These are phyloP conservation scores for Babyrousa celebensis DNA, from an alignment of 2,797 vertebrate species.

Conservation along the genomic window DNA sequence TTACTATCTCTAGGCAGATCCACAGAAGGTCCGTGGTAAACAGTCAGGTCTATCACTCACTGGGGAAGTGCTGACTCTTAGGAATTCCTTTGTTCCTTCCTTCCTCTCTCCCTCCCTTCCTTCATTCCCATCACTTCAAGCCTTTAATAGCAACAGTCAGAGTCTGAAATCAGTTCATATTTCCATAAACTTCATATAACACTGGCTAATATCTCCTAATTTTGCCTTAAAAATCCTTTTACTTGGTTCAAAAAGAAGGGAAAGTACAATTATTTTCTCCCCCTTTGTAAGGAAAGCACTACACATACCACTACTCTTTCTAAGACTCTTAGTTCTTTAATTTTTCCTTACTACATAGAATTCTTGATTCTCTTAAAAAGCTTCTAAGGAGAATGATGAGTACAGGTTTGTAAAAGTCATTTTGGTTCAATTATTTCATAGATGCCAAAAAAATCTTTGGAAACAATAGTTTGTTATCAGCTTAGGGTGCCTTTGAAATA, in stretches of 20 bases:
- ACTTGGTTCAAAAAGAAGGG: background rate
- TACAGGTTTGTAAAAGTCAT: background rate
- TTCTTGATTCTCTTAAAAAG: conserved; percentile 7
- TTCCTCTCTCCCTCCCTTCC: background rate
- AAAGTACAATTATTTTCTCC: background rate
- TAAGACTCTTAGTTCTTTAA: background rate
- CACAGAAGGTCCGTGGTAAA: background rate
- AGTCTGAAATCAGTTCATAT: background rate
- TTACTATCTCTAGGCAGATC: background rate
- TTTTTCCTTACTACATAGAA: conserved; percentile 14
- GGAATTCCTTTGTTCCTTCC: background rate
- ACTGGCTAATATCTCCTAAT: background rate
- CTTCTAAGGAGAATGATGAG: background rate
- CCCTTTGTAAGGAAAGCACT: background rate
- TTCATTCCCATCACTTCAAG: background rate
- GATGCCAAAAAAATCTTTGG: background rate
- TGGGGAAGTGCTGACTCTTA: background rate
- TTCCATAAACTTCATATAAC: background rate
- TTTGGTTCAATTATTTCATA: background rate
- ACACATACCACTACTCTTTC: background rate
- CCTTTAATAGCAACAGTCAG: background rate
- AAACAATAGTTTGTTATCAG: background rate
- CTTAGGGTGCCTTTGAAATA: background rate
- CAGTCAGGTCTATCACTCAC: background rate
- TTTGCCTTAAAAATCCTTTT: background rate